phyloP scores from a whole-genome alignment of 2,888 invertebrate species.

The Shargacucullia verbasci region DNA sequence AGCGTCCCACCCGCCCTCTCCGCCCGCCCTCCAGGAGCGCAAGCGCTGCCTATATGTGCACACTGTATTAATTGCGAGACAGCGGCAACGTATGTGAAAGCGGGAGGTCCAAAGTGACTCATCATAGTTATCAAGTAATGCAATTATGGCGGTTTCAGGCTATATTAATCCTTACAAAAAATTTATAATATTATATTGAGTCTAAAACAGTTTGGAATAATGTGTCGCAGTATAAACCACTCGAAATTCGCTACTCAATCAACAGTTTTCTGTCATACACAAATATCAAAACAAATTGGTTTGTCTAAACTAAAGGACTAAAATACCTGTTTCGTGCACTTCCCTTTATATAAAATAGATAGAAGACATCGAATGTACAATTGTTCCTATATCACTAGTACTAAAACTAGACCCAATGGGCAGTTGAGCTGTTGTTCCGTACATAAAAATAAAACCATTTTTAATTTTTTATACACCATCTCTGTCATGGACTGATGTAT shows the following conservation, averaged over 20 bases:
- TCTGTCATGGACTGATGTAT: constrained; percentile 38
- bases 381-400: constrained; percentile 45
- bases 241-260: constrained; percentile 19
- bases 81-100: no score
- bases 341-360: constrained; percentile 49
- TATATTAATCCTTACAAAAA: no score
- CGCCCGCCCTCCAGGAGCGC: no score
- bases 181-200: no score
- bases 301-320: constrained; percentile 20
- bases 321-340: constrained; percentile 45
- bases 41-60: no score
- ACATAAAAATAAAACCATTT: constrained; percentile 26
- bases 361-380: constrained; percentile 54
- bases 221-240: constrained; percentile 21
- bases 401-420: constrained; percentile 41
- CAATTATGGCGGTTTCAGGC: no score
- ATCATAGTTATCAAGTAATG: no score
- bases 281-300: constrained; percentile 24
- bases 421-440: constrained; percentile 47
- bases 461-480: constrained; percentile 48
- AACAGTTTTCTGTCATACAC: constrained; percentile 7
- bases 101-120: no score
- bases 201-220: no score
- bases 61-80: no score
- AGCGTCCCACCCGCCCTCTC: no score